Evolutionary conservation across 1,140 invertebrate genomes (phyloP).

Genomic region (Drosophila mayri): DNA sequence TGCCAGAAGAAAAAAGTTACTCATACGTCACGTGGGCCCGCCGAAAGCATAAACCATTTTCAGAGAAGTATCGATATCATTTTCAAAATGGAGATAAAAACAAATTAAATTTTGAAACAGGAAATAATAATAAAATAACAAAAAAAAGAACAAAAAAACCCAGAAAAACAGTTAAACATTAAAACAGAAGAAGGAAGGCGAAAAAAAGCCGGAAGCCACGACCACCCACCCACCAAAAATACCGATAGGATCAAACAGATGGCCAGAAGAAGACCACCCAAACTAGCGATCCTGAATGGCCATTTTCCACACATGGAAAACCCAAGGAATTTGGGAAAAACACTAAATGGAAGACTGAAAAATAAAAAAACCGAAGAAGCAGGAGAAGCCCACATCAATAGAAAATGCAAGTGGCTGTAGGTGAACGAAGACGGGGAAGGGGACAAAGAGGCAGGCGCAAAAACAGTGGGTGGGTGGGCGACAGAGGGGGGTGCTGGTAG

Average conservation of each 20-base stretch:
- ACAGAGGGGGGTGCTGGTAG: too few relatives aligned
- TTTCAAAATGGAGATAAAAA: background rate
- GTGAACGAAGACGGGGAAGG: constrained; percentile 1
- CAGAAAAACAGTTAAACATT: background rate
- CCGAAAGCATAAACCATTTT: background rate
- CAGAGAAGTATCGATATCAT: constrained; percentile 3
- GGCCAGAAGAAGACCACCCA: constrained; percentile 26
- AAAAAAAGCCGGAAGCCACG: constrained; percentile 5
- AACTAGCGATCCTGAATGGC: background rate
- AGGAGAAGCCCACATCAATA: constrained; percentile 43
- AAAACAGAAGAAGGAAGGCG: background rate
- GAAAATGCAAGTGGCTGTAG: constrained; percentile 62
- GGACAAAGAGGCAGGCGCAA: background rate
- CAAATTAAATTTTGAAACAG: too few relatives aligned
- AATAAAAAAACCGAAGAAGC: background rate
- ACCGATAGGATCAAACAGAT: constrained; percentile 20
- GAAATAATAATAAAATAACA: background rate
- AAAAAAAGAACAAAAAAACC: background rate
- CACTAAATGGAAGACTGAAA: background rate
- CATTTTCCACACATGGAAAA: constrained; percentile 38
- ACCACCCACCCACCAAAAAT: background rate
- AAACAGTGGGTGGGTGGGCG: background rate
- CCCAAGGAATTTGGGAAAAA: constrained; percentile 23
- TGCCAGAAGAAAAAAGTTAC: constrained; percentile 15
- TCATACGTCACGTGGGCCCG: constrained; percentile 17